Base-by-base conservation (phyloP, 2,797 vertebrate genomes). In the Crypturellus tataupa region DNA sequence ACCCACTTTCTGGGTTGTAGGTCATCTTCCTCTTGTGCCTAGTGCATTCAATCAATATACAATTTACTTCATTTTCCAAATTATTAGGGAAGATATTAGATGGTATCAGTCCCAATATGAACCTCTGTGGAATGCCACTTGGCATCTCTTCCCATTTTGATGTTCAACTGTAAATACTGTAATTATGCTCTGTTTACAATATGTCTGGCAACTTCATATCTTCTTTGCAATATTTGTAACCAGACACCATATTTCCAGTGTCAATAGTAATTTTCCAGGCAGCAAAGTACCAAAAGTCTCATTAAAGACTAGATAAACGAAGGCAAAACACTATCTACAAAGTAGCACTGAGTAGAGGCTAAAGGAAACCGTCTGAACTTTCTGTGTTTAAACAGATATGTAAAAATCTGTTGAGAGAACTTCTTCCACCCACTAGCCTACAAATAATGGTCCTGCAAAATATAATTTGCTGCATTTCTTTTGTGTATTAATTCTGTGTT, bases 141-240 rank as follows among this genome's bases (percentile, higher is more conserved):
- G 95, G 95, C 89, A 83, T 89, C 79, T 92, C 81, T 96, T 92
- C 63, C 80, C 86, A 90, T 91, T 96, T 94, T 96, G 93, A 91
- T 91, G 60, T 95, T 95, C 72, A 81, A 58, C 73, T 90, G 76
- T 94, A 96, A 95, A 89, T 80, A 92, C 59, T 67, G 84, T 94
- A 95, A 96, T 96, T 94, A 94, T 42, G 33, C 39, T 96, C 67
- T 95, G 70, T 95, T 96, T 96, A 84, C 72, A 91, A 39, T 84
- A 76, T 83, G 58, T 92, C 91, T 95, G 92, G 89, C 87, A 90
- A 91, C 53, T 80, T 86, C 64, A 17, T 82, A 60, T 96, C 94
- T 95, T 92, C 94, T 58, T 40, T 92, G 87, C 85, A 77, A 4
- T 90, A 93, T 91, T 86, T 24, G 0, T 92, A 92, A 95, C 64